Conservation (phyloP, 2,797 vertebrate genomes). For the Spinibarbus caldwelli region DNA sequence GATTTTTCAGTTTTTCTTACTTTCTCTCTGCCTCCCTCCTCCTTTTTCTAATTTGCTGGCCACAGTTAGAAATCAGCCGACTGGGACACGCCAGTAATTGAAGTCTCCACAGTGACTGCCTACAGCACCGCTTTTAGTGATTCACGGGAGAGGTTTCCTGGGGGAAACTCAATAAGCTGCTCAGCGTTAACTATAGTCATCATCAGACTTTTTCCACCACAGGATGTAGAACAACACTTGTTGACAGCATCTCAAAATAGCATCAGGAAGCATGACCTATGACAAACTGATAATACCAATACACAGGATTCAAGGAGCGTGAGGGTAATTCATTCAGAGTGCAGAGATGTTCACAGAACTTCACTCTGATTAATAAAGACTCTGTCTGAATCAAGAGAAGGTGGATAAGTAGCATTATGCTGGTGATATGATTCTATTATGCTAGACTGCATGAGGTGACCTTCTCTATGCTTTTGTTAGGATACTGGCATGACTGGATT, state of each 20-base stretch:
- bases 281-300: constrained; percentile 49
- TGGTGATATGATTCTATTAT: neutral
- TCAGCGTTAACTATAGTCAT: constrained; percentile 74
- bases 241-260: constrained; percentile 62
- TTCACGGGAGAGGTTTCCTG: constrained; percentile 71
- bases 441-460: too few species aligned
- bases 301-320: neutral
- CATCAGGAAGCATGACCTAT: constrained; percentile 33
- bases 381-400: neutral
- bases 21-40: constrained; percentile 39
- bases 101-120: constrained; percentile 76
- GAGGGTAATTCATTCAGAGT: neutral
- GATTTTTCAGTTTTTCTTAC: constrained; percentile 42
- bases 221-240: constrained; percentile 66
- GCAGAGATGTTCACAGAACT: constrained; percentile 61
- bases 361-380: neutral
- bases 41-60: constrained; percentile 74
- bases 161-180: constrained; percentile 76
- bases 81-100: constrained; percentile 80
- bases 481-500: neutral
- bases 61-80: constrained; percentile 75
- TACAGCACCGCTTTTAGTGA: constrained; percentile 73
- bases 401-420: neutral
- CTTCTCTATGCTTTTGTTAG: neutral
- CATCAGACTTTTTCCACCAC: constrained; percentile 73